phyloP scores from a whole-genome alignment of 1,140 invertebrate species.

The Theocolax elegans region DNA sequence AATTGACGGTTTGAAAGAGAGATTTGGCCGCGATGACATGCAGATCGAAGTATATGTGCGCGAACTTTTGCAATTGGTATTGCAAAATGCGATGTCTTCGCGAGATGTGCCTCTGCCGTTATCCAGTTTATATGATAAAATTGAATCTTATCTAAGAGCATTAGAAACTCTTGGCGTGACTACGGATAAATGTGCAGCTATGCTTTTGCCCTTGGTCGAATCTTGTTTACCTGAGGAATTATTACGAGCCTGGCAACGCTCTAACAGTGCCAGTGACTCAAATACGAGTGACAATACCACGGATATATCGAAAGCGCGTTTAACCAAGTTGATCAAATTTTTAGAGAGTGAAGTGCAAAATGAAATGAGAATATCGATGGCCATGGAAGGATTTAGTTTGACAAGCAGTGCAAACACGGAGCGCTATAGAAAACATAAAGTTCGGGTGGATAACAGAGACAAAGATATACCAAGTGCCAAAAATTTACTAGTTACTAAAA shows the following conservation, averaged over 20 bases:
- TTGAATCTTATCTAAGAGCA: neutral
- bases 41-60: no score
- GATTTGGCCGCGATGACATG: no score
- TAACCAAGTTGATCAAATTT: constrained; percentile 46
- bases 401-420: neutral
- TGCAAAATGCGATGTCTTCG: constrained; percentile 7
- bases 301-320: constrained; percentile 20
- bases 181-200: no score
- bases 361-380: constrained; percentile 48
- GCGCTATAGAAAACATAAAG: neutral
- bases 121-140: no score
- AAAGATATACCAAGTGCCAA: constrained; percentile 32
- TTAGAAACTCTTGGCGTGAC: neutral
- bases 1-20: no score
- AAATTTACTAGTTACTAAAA: constrained; percentile 15
- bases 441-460: neutral
- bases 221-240: constrained; percentile 49
- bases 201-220: no score
- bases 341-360: constrained; percentile 44
- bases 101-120: neutral
- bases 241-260: constrained; percentile 48
- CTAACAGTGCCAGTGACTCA: neutral
- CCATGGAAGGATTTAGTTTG: constrained; percentile 32
- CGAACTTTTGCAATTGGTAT: no score
- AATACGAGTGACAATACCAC: constrained; percentile 19